Percentiles rank a stretch among this genome's conserved stretches.
These are phyloP conservation scores for Falco naumanni DNA, from an alignment of 2,797 vertebrate species.

Conservation along the genomic window DNA sequence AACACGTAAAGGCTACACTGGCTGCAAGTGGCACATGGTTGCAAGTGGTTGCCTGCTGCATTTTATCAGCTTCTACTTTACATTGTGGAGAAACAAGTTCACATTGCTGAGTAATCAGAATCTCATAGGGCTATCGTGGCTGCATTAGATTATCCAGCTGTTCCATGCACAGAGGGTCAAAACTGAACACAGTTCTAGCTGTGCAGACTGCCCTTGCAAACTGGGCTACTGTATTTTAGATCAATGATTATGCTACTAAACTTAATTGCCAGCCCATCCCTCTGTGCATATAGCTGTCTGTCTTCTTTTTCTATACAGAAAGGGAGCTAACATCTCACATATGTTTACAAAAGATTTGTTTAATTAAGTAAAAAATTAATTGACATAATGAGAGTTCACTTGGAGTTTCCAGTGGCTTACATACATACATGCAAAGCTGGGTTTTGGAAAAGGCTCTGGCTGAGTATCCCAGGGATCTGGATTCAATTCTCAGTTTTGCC, in stretches of 20 bases:
- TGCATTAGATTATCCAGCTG: not conserved
- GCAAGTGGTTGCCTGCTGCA: not conserved
- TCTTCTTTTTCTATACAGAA: not conserved
- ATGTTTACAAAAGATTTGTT: constrained; percentile 5
- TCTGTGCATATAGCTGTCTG: not conserved
- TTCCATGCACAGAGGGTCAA: not conserved
- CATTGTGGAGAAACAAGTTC: not conserved
- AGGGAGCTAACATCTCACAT: not conserved
- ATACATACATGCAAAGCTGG: not conserved
- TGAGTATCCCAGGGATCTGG: constrained; percentile 11
- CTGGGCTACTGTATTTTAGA: not conserved
- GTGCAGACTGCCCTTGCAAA: not conserved
- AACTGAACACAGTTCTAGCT: not conserved
- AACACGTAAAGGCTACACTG: not conserved
- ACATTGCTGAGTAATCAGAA: not conserved
- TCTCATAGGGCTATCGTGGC: not conserved
- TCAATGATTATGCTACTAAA: not conserved
- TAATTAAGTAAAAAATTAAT: constrained; percentile 64
- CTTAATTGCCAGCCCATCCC: not conserved
- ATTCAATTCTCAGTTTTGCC: constrained; percentile 44
- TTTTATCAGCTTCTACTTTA: not conserved
- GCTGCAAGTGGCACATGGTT: not conserved
- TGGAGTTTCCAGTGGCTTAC: constrained; percentile 36
- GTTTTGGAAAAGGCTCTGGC: constrained; percentile 8
- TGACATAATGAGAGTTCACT: constrained; percentile 53